Conservation (phyloP, 2,113 vertebrate genomes). For the Peromyscus californicus region DNA sequence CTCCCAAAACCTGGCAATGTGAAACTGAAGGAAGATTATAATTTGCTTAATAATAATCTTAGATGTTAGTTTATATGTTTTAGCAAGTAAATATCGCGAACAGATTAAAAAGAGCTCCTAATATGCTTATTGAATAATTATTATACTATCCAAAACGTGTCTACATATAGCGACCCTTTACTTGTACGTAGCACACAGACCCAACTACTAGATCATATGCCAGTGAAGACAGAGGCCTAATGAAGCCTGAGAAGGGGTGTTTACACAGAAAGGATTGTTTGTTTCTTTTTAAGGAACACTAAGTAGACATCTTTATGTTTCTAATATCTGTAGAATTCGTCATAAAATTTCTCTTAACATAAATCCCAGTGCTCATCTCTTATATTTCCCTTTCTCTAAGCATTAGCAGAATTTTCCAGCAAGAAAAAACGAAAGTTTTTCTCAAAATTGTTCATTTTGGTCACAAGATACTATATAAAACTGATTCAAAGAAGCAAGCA, state of each 20-base stretch:
- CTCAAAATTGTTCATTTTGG: slow-evolving; percentile 72
- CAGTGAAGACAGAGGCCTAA: not conserved
- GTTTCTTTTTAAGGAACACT: not conserved
- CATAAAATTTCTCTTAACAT: slow-evolving; percentile 48
- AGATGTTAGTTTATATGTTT: not conserved
- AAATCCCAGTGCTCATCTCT: slow-evolving; percentile 43
- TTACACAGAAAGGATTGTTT: slow-evolving; percentile 1
- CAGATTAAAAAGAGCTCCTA: slow-evolving; percentile 1
- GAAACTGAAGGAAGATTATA: slow-evolving; percentile 38
- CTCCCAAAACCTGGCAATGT: not conserved
- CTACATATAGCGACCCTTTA: not conserved
- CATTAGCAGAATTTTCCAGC: slow-evolving; percentile 9
- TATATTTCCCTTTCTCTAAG: not conserved
- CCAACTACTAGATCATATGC: not conserved
- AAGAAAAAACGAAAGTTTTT: slow-evolving; percentile 60
- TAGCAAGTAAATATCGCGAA: slow-evolving; percentile 22
- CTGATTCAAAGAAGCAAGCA: slow-evolving; percentile 55
- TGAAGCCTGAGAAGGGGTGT: slow-evolving; percentile 25
- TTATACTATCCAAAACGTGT: not conserved
- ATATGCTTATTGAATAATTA: not conserved
- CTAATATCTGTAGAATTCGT: slow-evolving; percentile 65
- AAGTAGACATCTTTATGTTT: slow-evolving; percentile 14
- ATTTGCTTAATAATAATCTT: not conserved
- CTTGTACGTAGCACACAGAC: not conserved
- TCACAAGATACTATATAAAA: slow-evolving; percentile 71